phyloP scores from a whole-genome alignment of 2,888 invertebrate genomes.

The Polylopha cassiicola region DNA sequence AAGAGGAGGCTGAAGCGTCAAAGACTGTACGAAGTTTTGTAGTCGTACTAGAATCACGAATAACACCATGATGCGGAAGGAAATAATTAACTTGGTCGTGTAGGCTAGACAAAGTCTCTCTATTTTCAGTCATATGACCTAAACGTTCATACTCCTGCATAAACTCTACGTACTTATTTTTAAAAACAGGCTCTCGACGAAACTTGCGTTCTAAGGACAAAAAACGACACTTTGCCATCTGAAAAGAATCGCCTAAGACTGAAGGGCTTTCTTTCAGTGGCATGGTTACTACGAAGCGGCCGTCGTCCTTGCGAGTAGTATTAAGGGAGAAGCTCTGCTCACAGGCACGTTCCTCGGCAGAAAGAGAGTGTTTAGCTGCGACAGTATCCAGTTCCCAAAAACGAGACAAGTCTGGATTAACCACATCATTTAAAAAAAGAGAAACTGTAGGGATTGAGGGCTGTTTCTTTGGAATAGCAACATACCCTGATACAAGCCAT shows the following conservation, averaged over 20 bases:
- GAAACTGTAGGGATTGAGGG: too few relatives aligned
- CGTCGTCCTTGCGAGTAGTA: slow-evolving; percentile 7
- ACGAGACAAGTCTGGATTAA: slow-evolving; percentile 16
- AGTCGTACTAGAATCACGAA: slow-evolving; percentile 4
- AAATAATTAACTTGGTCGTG: slow-evolving; percentile 2
- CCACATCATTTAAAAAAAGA: too few relatives aligned
- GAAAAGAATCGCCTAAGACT: slow-evolving; percentile 12
- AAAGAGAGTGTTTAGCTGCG: slow-evolving; percentile 19
- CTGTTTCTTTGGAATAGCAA: too few relatives aligned
- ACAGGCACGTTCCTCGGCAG: slow-evolving; percentile 3
- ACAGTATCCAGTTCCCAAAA: slow-evolving; percentile 31
- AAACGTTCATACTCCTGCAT: slow-evolving; percentile 10
- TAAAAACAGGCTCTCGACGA: not conserved
- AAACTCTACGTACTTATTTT: slow-evolving; percentile 3
- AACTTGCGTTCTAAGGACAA: not conserved
- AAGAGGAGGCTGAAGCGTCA: slow-evolving; percentile 8
- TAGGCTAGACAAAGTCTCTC: slow-evolving; percentile 5
- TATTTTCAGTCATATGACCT: slow-evolving; percentile 15
- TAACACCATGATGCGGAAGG: slow-evolving; percentile 10
- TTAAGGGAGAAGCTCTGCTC: slow-evolving; percentile 9
- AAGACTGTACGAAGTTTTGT: slow-evolving; percentile 18
- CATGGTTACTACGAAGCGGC: slow-evolving; percentile 10
- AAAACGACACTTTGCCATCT: slow-evolving; percentile 4
- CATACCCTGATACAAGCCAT: slow-evolving; percentile 14
- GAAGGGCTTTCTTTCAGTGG: slow-evolving; percentile 27